These are phyloP conservation scores for Agonopterix arenella DNA, from an alignment of 2,888 invertebrate species.

Conservation along the genomic window DNA sequence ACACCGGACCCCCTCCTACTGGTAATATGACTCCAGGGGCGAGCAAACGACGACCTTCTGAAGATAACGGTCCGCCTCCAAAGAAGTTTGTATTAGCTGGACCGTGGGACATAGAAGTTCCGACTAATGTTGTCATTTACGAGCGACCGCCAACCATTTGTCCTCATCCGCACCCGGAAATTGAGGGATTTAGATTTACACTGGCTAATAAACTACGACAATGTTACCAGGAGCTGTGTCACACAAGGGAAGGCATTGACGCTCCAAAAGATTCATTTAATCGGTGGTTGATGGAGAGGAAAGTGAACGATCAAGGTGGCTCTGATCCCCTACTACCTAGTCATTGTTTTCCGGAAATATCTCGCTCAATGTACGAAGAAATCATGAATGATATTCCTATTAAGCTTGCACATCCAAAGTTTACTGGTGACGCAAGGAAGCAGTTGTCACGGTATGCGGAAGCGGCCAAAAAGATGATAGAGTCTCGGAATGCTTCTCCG, in stretches of 20 bases:
- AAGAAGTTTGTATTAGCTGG: constrained; percentile 93
- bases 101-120: constrained; percentile 96
- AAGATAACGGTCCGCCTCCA: constrained; percentile 86
- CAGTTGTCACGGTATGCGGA: constrained; percentile 96
- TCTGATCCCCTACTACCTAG: constrained; percentile 94
- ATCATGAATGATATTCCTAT: constrained; percentile 99
- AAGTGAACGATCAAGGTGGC: constrained; percentile 91
- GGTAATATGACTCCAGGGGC: constrained; percentile 74
- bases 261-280: constrained; percentile 98
- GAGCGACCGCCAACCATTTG: constrained; percentile 90
- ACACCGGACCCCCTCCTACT: constrained; percentile 58
- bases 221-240: constrained; percentile 96
- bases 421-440: constrained; percentile 96
- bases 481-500: constrained; percentile 92
- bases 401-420: constrained; percentile 95
- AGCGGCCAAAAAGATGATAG: constrained; percentile 97
- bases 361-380: constrained; percentile 96
- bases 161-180: constrained; percentile 96
- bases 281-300: constrained; percentile 96
- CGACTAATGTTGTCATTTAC: constrained; percentile 92
- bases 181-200: constrained; percentile 90
- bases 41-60: constrained; percentile 86
- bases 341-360: constrained; percentile 94
- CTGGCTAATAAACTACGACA: constrained; percentile 90
- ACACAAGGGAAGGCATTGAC: constrained; percentile 94